Base-by-base conservation (phyloP, 2,888 invertebrate species). In the Epistrophella euchroma region DNA sequence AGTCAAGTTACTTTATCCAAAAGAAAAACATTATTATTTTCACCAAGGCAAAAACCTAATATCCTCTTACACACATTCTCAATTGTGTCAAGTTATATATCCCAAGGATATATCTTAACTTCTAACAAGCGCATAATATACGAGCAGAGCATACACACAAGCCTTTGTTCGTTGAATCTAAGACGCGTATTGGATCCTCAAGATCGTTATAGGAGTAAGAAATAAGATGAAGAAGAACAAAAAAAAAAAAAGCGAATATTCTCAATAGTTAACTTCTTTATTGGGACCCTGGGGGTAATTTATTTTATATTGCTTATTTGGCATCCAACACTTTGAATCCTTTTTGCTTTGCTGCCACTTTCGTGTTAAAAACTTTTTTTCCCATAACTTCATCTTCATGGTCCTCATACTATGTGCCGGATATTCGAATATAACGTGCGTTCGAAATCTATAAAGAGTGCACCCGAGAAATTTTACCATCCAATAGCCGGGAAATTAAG, bases 401-500 rank as follows among this genome's bases (percentile, higher is more conserved):
- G 56, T 32, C 32, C 32, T 7, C 4, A 28, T 10, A n/a, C n/a
- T n/a, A n/a, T n/a, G n/a, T n/a, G n/a, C n/a, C 17, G 32, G 32
- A 56, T 32, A 32, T 56, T 56, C 17, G 32, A 32, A 32, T 56
- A 17, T 52, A 28, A 52, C 19, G 78, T 83, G 83, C 83, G 83
- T 79, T 35, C 40, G 32, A 32, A 62, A 45, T 19, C 37, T 2
- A 40, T 0, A 4, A n/a, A 7, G 43, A 72, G 19, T 47, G 55
- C 50, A 43, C 43, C 50, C 32, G 6, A 15, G 56, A 74, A 78
- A 78, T 74, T 52, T 58, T 66, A 56, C 4, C 62, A 50, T 68
- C 62, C 68, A 62, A 45, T 68, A 45, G 62, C 11, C 73, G 40
- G 60, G 73, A 58, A 66, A 80, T 80, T 79, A 75, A 79, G 66